Evolutionary conservation across 2,797 vertebrate genomes (phyloP), one percentile per base, ranked within the genome.

Genomic region (Spea hammondii): DNA sequence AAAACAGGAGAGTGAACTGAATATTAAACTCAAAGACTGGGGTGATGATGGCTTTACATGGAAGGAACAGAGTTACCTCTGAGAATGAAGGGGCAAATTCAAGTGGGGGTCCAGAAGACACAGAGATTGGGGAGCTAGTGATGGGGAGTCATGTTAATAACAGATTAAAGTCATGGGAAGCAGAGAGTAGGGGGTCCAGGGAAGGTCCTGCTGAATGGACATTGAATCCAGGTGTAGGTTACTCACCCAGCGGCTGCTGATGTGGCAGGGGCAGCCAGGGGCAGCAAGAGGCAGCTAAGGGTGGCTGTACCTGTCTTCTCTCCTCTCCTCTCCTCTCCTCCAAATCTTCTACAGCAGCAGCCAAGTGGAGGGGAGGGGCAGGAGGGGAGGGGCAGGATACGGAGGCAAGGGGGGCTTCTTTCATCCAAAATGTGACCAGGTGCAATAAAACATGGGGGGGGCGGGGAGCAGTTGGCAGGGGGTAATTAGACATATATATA

Each of bases 301-400:
- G n/a, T 14, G 12, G 14, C 45, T 47, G 6, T 72, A 72, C 70
- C 60, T 78, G 62, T 47, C 60, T 59, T 45, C 50, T 11, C 51
- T 71, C 4, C 60, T 17, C 66, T 65, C 12, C 50, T 11, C 51
- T 71, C 4, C 60, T 17, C 66, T 65, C 12, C 59, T 62, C 59
- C 14, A 83, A 65, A 75, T 46, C 64, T 44, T 73, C 77, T 51
- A 74, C 49, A 65, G 62, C 68, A 13, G 77, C 78, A 13, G 80
- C 77, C 74, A 17, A 80, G 79, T 80, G 49, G 54, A 14, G 14
- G 44, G 46, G 57, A 9, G 64, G 55, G 65, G n/a, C 13, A 60
- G 13, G 83, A 66, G 72, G 32, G 17, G 59, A 60, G 49, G 9
- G 5, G 74, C 66, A 72, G 70, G 48, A 0, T 4, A 62, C 65